A percentile compares a stretch with the other conserved stretches of the same genome.
phyloP scores from a whole-genome alignment of 2,888 invertebrate species.

The Odontocolon sp. region DNA sequence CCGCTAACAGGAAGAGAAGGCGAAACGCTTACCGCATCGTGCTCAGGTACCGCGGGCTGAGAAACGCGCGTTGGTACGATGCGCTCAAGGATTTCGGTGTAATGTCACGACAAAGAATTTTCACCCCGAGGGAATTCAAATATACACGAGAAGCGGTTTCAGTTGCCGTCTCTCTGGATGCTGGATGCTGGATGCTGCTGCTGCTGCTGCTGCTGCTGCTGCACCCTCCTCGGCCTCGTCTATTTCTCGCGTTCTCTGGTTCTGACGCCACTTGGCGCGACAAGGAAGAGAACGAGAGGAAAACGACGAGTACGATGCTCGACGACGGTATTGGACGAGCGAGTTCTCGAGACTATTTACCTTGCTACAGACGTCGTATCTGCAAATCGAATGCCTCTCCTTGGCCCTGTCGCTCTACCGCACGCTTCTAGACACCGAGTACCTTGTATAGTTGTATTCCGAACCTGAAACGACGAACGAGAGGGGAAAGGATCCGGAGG shows the following conservation, averaged over 20 bases:
- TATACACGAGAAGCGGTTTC: slow-evolving; percentile 65
- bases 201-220: neutral
- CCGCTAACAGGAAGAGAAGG: slow-evolving; percentile 50
- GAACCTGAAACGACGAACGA: neutral
- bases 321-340: too few species aligned
- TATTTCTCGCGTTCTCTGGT: slow-evolving; percentile 30
- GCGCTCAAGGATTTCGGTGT: slow-evolving; percentile 63
- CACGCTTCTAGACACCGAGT: slow-evolving; percentile 11
- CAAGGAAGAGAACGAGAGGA: too few species aligned
- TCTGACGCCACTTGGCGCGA: slow-evolving; percentile 28
- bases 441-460: too few species aligned
- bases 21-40: slow-evolving; percentile 54
- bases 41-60: slow-evolving; percentile 13
- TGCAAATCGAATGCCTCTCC: slow-evolving; percentile 55
- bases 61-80: slow-evolving; percentile 24
- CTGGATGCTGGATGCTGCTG: too few species aligned
- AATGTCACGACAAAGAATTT: slow-evolving; percentile 66
- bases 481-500: slow-evolving; percentile 1
- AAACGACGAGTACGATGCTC: too few species aligned
- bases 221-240: neutral
- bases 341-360: slow-evolving; percentile 47
- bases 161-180: slow-evolving; percentile 9
- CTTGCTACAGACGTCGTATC: slow-evolving; percentile 36
- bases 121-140: slow-evolving; percentile 69
- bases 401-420: slow-evolving; percentile 13